Conservation (phyloP, 2,113 vertebrate species). For the Paracyprichromis sp. region DNA sequence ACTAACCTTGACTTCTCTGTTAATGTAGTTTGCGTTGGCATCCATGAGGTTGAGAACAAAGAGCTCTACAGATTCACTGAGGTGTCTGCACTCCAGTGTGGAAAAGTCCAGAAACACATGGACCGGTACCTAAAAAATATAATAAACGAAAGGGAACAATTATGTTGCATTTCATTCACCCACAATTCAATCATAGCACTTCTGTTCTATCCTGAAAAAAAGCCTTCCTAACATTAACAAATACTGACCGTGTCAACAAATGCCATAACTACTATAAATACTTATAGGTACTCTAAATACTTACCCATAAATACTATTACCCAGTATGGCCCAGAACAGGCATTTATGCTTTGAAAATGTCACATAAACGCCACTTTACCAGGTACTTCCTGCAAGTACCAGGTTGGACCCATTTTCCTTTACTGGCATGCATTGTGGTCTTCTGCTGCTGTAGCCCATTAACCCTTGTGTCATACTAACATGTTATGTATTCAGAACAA, state of each 20-base stretch:
- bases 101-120: constrained; percentile 90
- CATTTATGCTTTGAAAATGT: neutral
- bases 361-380: neutral
- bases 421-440: neutral
- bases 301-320: neutral
- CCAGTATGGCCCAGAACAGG: neutral
- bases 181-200: neutral
- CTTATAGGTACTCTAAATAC: neutral
- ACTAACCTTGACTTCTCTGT: constrained; percentile 84
- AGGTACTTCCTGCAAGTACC: neutral
- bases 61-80: constrained; percentile 86
- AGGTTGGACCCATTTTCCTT: neutral
- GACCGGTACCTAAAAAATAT: constrained; percentile 80
- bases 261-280: neutral
- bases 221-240: neutral
- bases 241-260: neutral
- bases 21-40: constrained; percentile 73
- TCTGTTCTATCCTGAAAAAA: neutral
- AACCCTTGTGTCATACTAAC: neutral
- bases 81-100: constrained; percentile 75
- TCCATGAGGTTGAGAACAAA: constrained; percentile 90
- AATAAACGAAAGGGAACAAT: neutral
- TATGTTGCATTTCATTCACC: neutral
- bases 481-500: neutral
- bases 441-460: neutral